phyloP scores from a whole-genome alignment of 2,113 vertebrate species.

The Microtus richardsoni region DNA sequence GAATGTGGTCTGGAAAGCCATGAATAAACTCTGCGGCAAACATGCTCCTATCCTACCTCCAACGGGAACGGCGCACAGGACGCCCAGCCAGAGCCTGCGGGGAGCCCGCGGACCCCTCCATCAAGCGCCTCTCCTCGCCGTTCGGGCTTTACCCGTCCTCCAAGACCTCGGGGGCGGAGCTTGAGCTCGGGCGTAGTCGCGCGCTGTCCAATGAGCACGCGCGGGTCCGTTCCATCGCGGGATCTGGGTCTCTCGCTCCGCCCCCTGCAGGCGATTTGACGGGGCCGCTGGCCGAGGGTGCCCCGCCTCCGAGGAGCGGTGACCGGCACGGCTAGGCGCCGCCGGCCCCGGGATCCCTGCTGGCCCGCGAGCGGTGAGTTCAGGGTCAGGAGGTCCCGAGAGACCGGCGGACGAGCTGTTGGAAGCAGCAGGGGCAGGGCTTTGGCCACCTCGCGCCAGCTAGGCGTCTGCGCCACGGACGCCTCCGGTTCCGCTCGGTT shows the following conservation, averaged over 20 bases:
- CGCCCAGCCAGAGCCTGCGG: too few species aligned
- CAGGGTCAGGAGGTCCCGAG: neutral
- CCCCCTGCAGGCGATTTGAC: neutral
- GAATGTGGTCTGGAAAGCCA: neutral
- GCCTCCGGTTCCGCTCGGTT: neutral
- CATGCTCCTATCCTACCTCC: too few species aligned
- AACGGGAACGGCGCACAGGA: too few species aligned
- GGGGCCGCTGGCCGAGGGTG: neutral
- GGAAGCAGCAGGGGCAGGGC: neutral
- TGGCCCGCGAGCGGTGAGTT: neutral
- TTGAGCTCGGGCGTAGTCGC: neutral
- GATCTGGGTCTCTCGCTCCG: neutral
- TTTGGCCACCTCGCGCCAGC: neutral
- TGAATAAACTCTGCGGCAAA: neutral
- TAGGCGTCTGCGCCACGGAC: neutral
- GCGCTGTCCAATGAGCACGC: neutral
- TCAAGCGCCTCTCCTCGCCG: neutral
- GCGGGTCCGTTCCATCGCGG: neutral
- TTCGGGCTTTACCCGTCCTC: neutral
- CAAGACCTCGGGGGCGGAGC: neutral
- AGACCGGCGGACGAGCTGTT: neutral
- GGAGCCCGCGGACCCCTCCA: neutral
- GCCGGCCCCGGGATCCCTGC: accelerated
- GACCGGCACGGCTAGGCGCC: neutral
- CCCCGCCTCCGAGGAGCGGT: neutral